These are phyloP conservation scores for Tethya wilhelma DNA, from an alignment of 37 sponge, comb jelly and placozoan species.

Conservation along the genomic window DNA sequence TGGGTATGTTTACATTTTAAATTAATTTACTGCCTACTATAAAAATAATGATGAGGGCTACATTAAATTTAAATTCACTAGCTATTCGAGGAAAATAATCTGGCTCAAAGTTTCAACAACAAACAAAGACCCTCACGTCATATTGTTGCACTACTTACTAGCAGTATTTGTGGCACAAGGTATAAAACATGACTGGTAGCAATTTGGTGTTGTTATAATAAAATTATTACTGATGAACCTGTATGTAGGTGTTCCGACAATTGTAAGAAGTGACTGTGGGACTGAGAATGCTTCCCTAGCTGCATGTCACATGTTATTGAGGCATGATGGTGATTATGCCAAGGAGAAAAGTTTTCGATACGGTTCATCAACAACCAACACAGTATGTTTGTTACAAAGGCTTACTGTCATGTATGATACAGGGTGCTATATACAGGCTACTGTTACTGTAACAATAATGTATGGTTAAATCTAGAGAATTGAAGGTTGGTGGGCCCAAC, in stretches of 20 bases:
- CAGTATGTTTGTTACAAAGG: conserved; percentile 1
- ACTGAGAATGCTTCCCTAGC: conserved; percentile 19
- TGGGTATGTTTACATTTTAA: not conserved
- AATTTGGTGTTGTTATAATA: not conserved
- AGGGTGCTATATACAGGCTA: not conserved
- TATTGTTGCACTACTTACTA: not conserved
- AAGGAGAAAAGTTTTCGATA: conserved; percentile 9
- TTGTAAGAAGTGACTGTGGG: conserved; percentile 12
- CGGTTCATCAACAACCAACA: conserved; percentile 31
- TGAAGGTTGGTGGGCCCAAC: conserved; percentile 20
- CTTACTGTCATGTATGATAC: not conserved
- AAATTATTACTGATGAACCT: not conserved
- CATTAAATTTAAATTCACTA: too few species aligned
- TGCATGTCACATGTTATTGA: conserved; percentile 15
- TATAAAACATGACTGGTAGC: not conserved
- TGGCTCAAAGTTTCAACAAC: not conserved
- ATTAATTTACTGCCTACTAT: not conserved
- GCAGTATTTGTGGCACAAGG: not conserved
- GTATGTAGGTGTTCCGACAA: conserved; percentile 8
- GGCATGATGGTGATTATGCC: conserved; percentile 13
- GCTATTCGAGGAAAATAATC: not conserved
- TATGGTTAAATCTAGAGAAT: not conserved
- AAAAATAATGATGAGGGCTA: too few species aligned
- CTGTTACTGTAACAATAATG: not conserved
- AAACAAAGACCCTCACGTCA: not conserved